These are phyloP conservation scores for Horisme vitalbata DNA, from an alignment of 2,888 invertebrate genomes.

Conservation along the genomic window DNA sequence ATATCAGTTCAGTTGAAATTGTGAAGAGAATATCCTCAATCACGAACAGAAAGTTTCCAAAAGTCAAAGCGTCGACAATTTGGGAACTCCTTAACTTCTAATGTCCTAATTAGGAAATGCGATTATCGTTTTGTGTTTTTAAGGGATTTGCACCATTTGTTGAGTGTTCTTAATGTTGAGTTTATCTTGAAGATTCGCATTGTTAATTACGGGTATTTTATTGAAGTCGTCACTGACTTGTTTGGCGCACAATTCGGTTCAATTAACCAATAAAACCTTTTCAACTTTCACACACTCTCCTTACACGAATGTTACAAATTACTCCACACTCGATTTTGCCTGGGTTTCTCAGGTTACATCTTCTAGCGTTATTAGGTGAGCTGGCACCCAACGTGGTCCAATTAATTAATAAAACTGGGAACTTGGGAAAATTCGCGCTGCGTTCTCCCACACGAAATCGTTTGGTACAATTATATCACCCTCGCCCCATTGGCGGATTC, in stretches of 20 bases:
- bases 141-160: no score
- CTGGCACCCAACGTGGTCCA: slow-evolving; percentile 15
- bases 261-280: slow-evolving; percentile 4
- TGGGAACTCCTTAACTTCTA: slow-evolving; percentile 2
- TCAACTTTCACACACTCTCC: neutral
- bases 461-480: slow-evolving; percentile 33
- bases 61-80: slow-evolving; percentile 12
- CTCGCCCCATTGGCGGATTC: slow-evolving; percentile 25
- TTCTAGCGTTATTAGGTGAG: slow-evolving; percentile 7
- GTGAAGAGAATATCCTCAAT: slow-evolving; percentile 10
- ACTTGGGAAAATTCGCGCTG: no score
- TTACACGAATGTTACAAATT: neutral
- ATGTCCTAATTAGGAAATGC: slow-evolving; percentile 2
- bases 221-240: no score
- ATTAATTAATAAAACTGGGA: slow-evolving; percentile 17
- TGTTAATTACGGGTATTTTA: no score
- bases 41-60: slow-evolving; percentile 14
- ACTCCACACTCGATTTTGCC: neutral
- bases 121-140: slow-evolving; percentile 4
- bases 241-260: neutral
- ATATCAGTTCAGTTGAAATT: slow-evolving; percentile 10
- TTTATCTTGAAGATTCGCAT: no score
- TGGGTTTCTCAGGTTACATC: slow-evolving; percentile 2
- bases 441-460: slow-evolving; percentile 18
- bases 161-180: no score